A percentile compares a stretch with the other conserved stretches of the same genome.
Conservation (phyloP, 2,888 invertebrate genomes). For the Anoncus sp. region DNA sequence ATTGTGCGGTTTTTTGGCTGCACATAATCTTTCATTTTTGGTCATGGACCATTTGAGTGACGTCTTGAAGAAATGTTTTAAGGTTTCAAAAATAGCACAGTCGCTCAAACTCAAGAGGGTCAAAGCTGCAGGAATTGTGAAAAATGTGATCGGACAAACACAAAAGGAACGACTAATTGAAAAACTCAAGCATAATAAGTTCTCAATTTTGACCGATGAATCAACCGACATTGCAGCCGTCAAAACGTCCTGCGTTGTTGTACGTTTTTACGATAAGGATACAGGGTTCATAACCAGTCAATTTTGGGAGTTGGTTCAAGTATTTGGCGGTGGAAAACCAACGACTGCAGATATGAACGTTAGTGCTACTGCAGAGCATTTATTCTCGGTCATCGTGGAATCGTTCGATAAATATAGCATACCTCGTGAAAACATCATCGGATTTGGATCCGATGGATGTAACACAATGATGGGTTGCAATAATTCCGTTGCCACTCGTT, state of each 20-base stretch:
- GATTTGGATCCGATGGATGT: constrained; percentile 69
- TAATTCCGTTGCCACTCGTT: constrained; percentile 70
- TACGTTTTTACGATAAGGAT: constrained; percentile 62
- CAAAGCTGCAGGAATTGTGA: constrained; percentile 66
- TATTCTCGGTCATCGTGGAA: constrained; percentile 40
- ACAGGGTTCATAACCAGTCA: constrained; percentile 43
- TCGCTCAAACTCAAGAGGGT: constrained; percentile 67
- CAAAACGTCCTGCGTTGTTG: constrained; percentile 64
- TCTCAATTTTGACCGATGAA: constrained; percentile 70
- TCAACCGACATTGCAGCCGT: constrained; percentile 67
- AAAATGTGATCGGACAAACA: constrained; percentile 68
- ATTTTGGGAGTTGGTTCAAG: constrained; percentile 66
- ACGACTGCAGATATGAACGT: constrained; percentile 35
- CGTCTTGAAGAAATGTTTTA: constrained; percentile 68
- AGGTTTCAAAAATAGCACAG: constrained; percentile 69
- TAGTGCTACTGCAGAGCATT: constrained; percentile 48
- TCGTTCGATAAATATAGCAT: constrained; percentile 56
- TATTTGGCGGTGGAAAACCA: constrained; percentile 53
- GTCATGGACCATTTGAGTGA: constrained; percentile 44
- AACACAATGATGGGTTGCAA: constrained; percentile 69
- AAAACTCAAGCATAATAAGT: constrained; percentile 66
- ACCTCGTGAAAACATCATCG: constrained; percentile 68
- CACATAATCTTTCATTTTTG: constrained; percentile 43
- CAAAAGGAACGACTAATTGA: constrained; percentile 67
- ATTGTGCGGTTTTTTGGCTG: constrained; percentile 41